These are phyloP conservation scores for Microtus obscurus DNA, from an alignment of 2,797 vertebrate species.

Conservation along the genomic window DNA sequence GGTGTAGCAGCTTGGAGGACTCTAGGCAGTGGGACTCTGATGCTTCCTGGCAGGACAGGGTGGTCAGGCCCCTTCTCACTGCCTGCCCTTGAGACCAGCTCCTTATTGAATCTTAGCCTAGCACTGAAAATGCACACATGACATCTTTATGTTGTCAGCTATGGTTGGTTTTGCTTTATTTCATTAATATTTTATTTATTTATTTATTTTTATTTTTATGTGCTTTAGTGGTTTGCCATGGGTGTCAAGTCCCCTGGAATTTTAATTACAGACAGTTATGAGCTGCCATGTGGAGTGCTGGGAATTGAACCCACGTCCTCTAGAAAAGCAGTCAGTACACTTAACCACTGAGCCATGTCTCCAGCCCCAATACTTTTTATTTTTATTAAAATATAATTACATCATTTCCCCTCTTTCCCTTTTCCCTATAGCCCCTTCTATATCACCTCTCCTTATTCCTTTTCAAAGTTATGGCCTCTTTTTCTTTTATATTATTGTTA, in stretches of 20 bases:
- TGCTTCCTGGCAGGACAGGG: neutral
- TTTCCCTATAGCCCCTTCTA: neutral
- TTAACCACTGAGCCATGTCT: too few relatives aligned
- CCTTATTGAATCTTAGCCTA: neutral
- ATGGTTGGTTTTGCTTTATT: neutral
- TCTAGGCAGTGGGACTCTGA: neutral
- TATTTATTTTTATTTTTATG: neutral
- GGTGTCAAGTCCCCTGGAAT: too few relatives aligned
- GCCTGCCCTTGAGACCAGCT: neutral
- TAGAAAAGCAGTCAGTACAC: too few relatives aligned
- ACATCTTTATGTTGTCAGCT: neutral
- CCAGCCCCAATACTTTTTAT: neutral
- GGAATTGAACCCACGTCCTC: too few relatives aligned
- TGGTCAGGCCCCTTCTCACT: neutral
- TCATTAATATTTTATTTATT: too few relatives aligned
- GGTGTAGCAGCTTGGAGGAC: rapidly evolving
- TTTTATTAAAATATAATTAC: neutral
- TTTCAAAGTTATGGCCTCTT: neutral
- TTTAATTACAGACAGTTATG: too few relatives aligned
- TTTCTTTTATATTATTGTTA: neutral
- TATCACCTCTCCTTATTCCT: neutral
- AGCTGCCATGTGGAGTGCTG: too few relatives aligned
- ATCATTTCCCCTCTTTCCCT: neutral
- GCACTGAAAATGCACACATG: neutral
- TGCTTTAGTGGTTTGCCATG: too few relatives aligned